Conservation (phyloP, 2,797 vertebrate species). For the Acanthurus lineatus region DNA sequence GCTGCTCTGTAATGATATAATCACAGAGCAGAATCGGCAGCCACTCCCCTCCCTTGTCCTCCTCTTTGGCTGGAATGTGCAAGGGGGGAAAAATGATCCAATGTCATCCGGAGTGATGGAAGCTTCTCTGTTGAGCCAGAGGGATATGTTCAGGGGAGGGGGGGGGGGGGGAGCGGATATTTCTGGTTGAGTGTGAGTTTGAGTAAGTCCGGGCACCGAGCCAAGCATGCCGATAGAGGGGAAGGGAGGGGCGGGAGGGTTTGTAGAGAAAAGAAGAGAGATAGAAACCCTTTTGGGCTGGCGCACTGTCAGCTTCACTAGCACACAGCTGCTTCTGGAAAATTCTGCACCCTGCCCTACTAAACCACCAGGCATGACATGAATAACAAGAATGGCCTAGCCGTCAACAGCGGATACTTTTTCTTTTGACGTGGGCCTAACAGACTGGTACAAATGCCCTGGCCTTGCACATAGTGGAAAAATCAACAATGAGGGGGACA, state of each 20-base stretch:
- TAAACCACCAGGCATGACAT: constrained; percentile 92
- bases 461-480: constrained; percentile 83
- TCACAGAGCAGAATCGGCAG: constrained; percentile 88
- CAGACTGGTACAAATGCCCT: constrained; percentile 80
- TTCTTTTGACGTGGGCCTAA: constrained; percentile 80
- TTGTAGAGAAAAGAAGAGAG: constrained; percentile 61
- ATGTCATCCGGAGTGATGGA: constrained; percentile 90
- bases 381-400: constrained; percentile 82
- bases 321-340: constrained; percentile 98
- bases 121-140: constrained; percentile 90
- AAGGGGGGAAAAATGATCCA: constrained; percentile 87
- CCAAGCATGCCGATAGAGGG: constrained; percentile 88
- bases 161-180: constrained; percentile 79
- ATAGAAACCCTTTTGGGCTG: constrained; percentile 88
- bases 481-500: constrained; percentile 82
- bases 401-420: constrained; percentile 77
- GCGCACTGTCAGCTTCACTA: constrained; percentile 86
- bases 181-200: constrained; percentile 87
- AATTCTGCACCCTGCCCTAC: constrained; percentile 91
- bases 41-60: constrained; percentile 74
- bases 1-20: constrained; percentile 92
- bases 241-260: constrained; percentile 49
- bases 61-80: constrained; percentile 84
- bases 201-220: constrained; percentile 87
- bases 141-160: constrained; percentile 84